phyloP scores from a whole-genome alignment of 2,888 invertebrate species.

The Neuroscelio doddi region DNA sequence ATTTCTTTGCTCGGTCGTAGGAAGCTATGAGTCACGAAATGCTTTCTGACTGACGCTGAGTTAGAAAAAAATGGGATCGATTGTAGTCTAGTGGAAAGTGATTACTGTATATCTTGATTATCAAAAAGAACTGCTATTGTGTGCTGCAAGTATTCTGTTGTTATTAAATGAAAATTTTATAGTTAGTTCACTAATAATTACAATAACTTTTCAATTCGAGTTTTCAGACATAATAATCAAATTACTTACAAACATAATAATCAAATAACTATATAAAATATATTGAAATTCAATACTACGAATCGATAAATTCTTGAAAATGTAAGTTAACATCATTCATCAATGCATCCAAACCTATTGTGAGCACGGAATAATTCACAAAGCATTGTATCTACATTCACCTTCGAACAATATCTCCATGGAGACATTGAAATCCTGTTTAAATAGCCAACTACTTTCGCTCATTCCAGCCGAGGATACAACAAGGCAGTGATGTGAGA shows the following conservation, averaged over 20 bases:
- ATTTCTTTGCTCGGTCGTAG: constrained; percentile 23
- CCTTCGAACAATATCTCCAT: neutral
- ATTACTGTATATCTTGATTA: constrained; percentile 5
- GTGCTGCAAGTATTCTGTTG: neutral
- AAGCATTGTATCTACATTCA: neutral
- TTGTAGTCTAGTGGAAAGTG: constrained; percentile 13
- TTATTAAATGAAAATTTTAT: neutral
- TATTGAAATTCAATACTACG: no score
- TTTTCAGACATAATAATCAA: no score
- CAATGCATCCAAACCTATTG: no score
- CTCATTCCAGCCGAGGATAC: neutral
- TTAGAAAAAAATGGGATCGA: constrained; percentile 33
- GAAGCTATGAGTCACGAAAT: constrained; percentile 29
- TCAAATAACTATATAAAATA: no score
- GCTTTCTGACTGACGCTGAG: constrained; percentile 26
- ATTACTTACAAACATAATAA: no score
- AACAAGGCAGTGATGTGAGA: constrained; percentile 20
- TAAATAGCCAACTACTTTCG: constrained; percentile 29
- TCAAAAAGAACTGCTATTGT: constrained; percentile 10
- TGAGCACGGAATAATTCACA: no score
- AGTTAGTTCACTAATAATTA: no score
- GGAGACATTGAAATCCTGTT: constrained; percentile 4
- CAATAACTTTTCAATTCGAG: no score
- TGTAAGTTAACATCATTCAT: neutral
- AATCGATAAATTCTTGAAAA: no score